phyloP scores from a whole-genome alignment of 2,888 invertebrate species.

The Agrotis clavis region DNA sequence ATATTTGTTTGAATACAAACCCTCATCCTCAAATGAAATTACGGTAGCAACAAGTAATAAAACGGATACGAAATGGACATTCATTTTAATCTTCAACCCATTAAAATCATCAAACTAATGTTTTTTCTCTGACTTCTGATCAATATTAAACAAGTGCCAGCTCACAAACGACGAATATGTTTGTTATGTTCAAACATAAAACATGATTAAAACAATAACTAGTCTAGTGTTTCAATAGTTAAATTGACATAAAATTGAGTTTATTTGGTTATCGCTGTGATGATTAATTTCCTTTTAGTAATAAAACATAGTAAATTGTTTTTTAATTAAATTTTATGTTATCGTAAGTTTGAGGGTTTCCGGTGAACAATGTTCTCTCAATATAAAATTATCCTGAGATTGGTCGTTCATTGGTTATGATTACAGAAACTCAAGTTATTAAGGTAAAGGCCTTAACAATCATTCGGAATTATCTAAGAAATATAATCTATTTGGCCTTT shows the following conservation, averaged over 20 bases:
- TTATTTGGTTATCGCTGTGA: slow-evolving; percentile 21
- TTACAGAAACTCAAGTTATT: not conserved
- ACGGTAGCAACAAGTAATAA: slow-evolving; percentile 56
- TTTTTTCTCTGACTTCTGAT: not conserved
- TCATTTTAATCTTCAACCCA: slow-evolving; percentile 57
- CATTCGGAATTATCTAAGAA: too few species aligned
- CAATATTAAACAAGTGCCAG: slow-evolving; percentile 12
- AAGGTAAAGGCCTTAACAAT: too few species aligned
- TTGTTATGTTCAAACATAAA: not conserved
- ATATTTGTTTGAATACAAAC: slow-evolving; percentile 50
- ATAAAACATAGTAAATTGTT: slow-evolving; percentile 22
- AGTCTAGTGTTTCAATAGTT: slow-evolving; percentile 1
- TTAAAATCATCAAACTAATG: slow-evolving; percentile 13
- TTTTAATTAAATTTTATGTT: slow-evolving; percentile 16
- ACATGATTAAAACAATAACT: slow-evolving; percentile 4
- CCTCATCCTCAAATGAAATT: slow-evolving; percentile 54
- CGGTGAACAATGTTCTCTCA: slow-evolving; percentile 8
- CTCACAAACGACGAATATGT: not conserved
- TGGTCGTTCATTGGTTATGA: not conserved
- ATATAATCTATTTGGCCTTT: too few species aligned
- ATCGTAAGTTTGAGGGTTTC: slow-evolving; percentile 3
- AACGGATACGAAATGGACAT: slow-evolving; percentile 49
- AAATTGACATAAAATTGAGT: slow-evolving; percentile 25
- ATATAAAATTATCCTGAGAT: not conserved
- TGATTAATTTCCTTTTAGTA: slow-evolving; percentile 30